These are phyloP conservation scores for Heliconius himera DNA, from an alignment of 1,140 invertebrate species.

Conservation along the genomic window DNA sequence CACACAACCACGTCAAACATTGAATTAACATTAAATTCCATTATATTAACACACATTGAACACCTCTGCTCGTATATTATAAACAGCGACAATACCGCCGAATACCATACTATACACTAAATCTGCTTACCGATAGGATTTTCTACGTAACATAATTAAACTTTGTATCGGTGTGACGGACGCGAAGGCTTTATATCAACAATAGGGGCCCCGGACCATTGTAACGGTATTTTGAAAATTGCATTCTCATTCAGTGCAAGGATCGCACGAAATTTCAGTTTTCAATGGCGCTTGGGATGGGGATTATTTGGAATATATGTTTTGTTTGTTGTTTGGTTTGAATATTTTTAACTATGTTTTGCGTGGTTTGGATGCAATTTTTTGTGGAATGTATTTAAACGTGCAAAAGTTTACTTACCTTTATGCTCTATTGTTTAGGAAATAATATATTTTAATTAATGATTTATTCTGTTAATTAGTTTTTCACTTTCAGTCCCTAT, in stretches of 20 bases:
- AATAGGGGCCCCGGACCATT: conserved; percentile 43
- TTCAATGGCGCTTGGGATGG: conserved; percentile 25
- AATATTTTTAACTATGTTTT: background rate
- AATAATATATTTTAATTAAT: no score
- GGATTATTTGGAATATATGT: conserved; percentile 22
- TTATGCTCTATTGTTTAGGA: no score
- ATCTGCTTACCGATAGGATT: conserved; percentile 50
- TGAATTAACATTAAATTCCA: background rate
- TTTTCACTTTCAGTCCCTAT: no score
- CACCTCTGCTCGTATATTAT: background rate
- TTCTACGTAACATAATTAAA: conserved; percentile 53
- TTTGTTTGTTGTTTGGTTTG: background rate
- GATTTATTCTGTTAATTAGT: no score
- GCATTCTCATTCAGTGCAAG: conserved; percentile 45
- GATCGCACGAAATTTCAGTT: conserved; percentile 42
- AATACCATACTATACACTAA: conserved; percentile 23
- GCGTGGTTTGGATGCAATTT: background rate
- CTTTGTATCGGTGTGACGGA: conserved; percentile 44
- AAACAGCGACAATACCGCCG: background rate
- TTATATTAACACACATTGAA: background rate
- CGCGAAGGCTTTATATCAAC: conserved; percentile 46
- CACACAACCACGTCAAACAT: background rate
- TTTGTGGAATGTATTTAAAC: background rate
- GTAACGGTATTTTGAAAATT: conserved; percentile 51
- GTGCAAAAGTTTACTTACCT: no score